phyloP scores from a whole-genome alignment of 1,140 invertebrate species.

The Papilio aristodemus region DNA sequence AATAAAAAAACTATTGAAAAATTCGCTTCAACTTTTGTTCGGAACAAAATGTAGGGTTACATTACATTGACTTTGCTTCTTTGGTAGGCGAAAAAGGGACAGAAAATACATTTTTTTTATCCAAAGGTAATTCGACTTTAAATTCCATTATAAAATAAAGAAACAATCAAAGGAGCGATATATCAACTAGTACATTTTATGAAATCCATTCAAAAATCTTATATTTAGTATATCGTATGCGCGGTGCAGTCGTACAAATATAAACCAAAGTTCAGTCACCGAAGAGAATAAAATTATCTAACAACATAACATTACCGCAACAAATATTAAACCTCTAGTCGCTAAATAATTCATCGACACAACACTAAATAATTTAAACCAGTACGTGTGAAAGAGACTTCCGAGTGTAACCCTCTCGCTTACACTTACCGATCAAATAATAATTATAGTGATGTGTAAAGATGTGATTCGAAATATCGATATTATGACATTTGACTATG shows the following conservation, averaged over 20 bases:
- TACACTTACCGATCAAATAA: background rate
- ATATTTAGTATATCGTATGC: background rate
- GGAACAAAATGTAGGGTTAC: background rate
- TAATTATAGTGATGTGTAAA: constrained; percentile 5
- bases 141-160: background rate
- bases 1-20: constrained; percentile 30
- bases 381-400: background rate
- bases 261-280: constrained; percentile 7
- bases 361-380: background rate
- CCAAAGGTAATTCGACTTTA: background rate
- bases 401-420: background rate
- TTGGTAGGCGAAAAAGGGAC: constrained; percentile 23
- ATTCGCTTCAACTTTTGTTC: constrained; percentile 16
- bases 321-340: too few relatives aligned
- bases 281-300: constrained; percentile 25
- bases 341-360: background rate
- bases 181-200: too few relatives aligned
- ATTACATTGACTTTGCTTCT: constrained; percentile 12
- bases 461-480: constrained; percentile 5
- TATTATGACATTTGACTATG: constrained; percentile 14
- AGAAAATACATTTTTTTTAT: background rate
- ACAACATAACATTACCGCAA: constrained; percentile 25
- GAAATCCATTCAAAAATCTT: too few relatives aligned
- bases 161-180: too few relatives aligned
- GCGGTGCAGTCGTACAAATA: background rate